Evolutionary conservation across 1,140 invertebrate species (phyloP), one percentile per base, ranked within the genome.

Genomic region (Frieseomelitta varia): DNA sequence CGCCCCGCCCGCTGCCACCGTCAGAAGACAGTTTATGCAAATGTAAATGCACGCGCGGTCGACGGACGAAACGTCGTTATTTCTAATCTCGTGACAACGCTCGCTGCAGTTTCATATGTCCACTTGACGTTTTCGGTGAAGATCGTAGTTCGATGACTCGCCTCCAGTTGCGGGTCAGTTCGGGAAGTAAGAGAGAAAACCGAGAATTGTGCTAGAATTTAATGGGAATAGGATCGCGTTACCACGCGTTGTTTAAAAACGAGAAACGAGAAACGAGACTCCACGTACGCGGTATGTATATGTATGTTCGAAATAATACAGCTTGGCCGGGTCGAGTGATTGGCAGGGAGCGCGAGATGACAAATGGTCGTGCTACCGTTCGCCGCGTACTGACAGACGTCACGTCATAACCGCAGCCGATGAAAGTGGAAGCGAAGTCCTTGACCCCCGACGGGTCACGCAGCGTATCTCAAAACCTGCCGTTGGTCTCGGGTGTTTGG

Each of bases 21-120:
- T 51, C 77, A 2, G 27, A 80, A 80, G 77, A 84, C 75, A 55
- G 67, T 79, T 79, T 72, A 79, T 84, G 81, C 67, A 84, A 84
- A 84, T 84, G 76, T 34, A 69, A 34, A 47, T 47, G 39, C 39
- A 6, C 81, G 1, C 51, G 24, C 30, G 77, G 77, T 19, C 72
- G 77, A 79, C 69, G 83, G 58, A 67, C 69, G 73, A 68, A 77
- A 84, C 78, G 81, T 84, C 74, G 61, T 72, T 78, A 71, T 30
- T 84, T 53, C 74, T 76, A 61, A 30, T 51, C 76, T 51, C 27
- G 65, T 68, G 74, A 71, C 30, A 30, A 65, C 24, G 61, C 56
- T 34, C 14, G 39, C 53, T n/a, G 24, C 56, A 65, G n/a, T 15
- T 21, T 21, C 24, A n/a, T 10, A 19, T n/a, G 47, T 58, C 53